phyloP scores from a whole-genome alignment of 2,113 vertebrate species.

The Vulpes ferrilata region DNA sequence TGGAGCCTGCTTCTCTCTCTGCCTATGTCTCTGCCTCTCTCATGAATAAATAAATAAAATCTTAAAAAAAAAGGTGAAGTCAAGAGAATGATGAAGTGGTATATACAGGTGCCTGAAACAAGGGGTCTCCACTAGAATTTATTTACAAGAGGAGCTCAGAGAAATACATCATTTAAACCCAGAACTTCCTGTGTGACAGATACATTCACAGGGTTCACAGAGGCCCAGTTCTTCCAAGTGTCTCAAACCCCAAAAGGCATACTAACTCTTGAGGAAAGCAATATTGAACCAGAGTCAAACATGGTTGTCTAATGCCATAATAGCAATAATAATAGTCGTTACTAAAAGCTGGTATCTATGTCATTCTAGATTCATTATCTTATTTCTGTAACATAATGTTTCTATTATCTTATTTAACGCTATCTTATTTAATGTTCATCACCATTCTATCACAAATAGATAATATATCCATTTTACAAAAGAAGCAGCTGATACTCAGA shows the following conservation, averaged over 20 bases:
- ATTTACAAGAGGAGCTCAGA: neutral
- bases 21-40: no score
- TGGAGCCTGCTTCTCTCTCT: no score
- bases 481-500: neutral
- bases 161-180: neutral
- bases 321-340: neutral
- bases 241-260: neutral
- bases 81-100: neutral
- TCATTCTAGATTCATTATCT: neutral
- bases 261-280: neutral
- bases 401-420: neutral
- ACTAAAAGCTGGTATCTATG: neutral
- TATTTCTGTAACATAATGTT: neutral
- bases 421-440: neutral
- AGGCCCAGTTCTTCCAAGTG: neutral
- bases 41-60: no score
- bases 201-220: neutral
- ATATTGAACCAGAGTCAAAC: neutral
- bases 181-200: neutral
- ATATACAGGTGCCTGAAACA: neutral
- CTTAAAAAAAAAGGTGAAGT: neutral
- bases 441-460: neutral
- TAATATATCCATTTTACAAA: neutral
- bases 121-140: neutral
- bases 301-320: neutral